Conservation (phyloP, 1,140 invertebrate species). For the Papilio machaon region DNA sequence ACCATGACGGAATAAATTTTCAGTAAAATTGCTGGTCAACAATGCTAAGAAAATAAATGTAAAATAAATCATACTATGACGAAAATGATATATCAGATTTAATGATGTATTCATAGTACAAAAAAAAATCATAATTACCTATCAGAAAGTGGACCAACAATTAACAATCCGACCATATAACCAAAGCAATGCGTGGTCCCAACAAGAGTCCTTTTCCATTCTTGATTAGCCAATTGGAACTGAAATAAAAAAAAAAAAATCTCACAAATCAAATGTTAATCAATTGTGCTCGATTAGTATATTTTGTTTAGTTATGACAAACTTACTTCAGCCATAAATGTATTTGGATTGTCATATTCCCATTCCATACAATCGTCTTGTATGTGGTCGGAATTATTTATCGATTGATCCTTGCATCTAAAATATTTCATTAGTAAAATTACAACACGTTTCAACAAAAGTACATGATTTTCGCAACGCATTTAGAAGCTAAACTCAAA, state of each 20-base stretch:
- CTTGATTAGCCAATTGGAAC: conserved; percentile 62
- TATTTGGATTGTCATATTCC: conserved; percentile 27
- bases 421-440: not conserved
- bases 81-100: too few relatives aligned
- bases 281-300: not conserved
- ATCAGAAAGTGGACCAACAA: conserved; percentile 64
- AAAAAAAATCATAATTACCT: conserved; percentile 46
- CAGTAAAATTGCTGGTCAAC: too few relatives aligned
- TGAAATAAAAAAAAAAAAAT: conserved; percentile 39
- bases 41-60: too few relatives aligned
- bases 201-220: conserved; percentile 66
- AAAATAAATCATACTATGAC: too few relatives aligned
- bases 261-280: not conserved
- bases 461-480: too few relatives aligned
- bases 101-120: too few relatives aligned
- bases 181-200: conserved; percentile 83
- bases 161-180: conserved; percentile 59
- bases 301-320: not conserved
- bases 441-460: too few relatives aligned
- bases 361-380: not conserved
- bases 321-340: conserved; percentile 37
- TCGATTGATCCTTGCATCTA: not conserved
- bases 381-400: conserved; percentile 11
- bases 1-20: too few relatives aligned
- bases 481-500: too few relatives aligned